Evolutionary conservation across 37 sponge, comb jelly and placozoan genomes (phyloP), one percentile per base, ranked within the genome.

Genomic region (Halisarca cf. caerulea): DNA sequence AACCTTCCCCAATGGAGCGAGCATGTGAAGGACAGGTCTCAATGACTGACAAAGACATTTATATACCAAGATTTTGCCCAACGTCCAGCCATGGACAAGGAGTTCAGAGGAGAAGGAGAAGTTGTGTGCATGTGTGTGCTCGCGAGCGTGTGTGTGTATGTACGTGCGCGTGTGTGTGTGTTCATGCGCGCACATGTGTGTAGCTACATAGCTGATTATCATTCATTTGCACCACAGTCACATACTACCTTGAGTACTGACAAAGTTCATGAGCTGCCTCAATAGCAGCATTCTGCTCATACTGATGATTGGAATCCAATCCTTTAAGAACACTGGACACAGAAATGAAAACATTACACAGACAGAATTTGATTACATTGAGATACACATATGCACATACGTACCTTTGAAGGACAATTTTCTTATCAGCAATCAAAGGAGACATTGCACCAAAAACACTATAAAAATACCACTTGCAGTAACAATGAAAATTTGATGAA

Each of bases 381-480:
- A 54, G 36, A 79, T 14, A 82, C 33, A 45, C 58, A 45, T 80
- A 47, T 11, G 11, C 27, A 81, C 39, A 24, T 14, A 38, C 43
- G 0, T 89, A 95, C 95, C 95, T 92, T 59, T 94, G 97, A 41
- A 92, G 95, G 38, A 95, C 89, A 55, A 89, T 94, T 69, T 91
- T 96, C 53, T 78, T 89, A 82, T 97, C 93, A 2, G 91, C 86
- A 14, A 95, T 47, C 30, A 95, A 83, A 28, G 74, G 53, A 30
- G 95, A 85, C 80, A 92, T 88, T 61, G 81, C 77, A 8, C 96
- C 97, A 88, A 97, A 91, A 70, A 95, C 88, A 45, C 97, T 93
- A 81, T 20, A 45, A 82, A 35, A 33, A 62, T 62, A 20, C 64
- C 30, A 55, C 71, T 23, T n/a, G 18, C 24, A 68, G 34, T 23